phyloP scores from a whole-genome alignment of 2,888 invertebrate species.

The Buathra laborator region DNA sequence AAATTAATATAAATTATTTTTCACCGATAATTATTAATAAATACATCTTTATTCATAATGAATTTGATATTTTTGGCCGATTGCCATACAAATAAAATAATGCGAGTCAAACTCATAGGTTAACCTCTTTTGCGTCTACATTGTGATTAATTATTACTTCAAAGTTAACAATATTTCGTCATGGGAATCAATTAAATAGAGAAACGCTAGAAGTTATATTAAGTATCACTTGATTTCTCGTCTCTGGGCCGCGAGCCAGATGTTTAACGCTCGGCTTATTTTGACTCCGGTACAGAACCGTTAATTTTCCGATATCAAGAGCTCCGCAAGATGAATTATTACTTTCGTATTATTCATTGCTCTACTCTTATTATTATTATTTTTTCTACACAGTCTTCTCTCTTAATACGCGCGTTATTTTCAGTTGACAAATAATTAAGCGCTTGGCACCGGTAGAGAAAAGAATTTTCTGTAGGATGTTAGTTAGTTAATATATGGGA shows the following conservation, averaged over 20 bases:
- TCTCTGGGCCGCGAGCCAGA: slow-evolving; percentile 29
- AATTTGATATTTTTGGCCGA: background rate
- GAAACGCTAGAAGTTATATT: slow-evolving; percentile 1
- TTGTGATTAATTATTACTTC: background rate
- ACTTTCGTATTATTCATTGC: slow-evolving; percentile 22
- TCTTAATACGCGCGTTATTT: background rate
- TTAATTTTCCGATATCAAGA: slow-evolving; percentile 36
- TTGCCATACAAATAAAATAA: no score
- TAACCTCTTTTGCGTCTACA: background rate
- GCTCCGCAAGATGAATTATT: slow-evolving; percentile 27
- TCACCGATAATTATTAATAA: no score
- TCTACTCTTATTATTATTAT: background rate
- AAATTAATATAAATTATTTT: no score
- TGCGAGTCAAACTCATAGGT: background rate
- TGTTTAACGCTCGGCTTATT: slow-evolving; percentile 21
- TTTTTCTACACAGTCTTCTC: background rate
- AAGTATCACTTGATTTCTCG: slow-evolving; percentile 27
- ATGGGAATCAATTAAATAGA: slow-evolving; percentile 15
- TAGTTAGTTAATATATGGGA: background rate
- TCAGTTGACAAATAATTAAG: slow-evolving; percentile 2
- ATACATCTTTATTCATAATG: background rate
- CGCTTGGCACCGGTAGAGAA: background rate
- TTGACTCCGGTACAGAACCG: background rate
- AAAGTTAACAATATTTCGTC: background rate
- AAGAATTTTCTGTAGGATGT: background rate